These are phyloP conservation scores for Drosophila punjabiensis DNA, from an alignment of 1,140 invertebrate genomes.

Conservation along the genomic window DNA sequence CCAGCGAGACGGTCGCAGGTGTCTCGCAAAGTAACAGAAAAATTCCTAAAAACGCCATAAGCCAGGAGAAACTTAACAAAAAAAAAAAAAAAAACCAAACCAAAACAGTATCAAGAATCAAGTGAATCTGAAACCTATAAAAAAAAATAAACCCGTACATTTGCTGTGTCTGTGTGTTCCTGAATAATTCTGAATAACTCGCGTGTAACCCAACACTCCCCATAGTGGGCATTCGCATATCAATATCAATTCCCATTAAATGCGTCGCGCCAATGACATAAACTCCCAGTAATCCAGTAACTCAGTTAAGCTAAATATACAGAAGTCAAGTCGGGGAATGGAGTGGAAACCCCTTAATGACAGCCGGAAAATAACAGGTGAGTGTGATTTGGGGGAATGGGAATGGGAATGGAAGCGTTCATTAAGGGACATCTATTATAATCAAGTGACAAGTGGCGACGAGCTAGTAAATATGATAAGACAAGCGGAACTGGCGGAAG, in stretches of 20 bases:
- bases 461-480: conserved; percentile 4
- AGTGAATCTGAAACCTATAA: conserved; percentile 39
- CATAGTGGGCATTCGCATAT: conserved; percentile 52
- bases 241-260: conserved; percentile 48
- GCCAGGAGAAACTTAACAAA: conserved; percentile 9
- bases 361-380: conserved; percentile 53
- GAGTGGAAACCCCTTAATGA: conserved; percentile 33
- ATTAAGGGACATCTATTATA: conserved; percentile 31
- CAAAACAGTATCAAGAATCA: conserved; percentile 10
- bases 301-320: background rate
- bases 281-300: conserved; percentile 16
- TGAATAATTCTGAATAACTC: conserved; percentile 30
- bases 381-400: conserved; percentile 20
- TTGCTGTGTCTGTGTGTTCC: conserved; percentile 36
- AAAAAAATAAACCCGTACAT: conserved; percentile 11
- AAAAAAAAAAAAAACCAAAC: conserved; percentile 7
- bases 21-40: conserved; percentile 32
- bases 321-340: conserved; percentile 10
- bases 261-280: conserved; percentile 38
- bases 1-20: conserved; percentile 62
- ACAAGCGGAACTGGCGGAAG: conserved; percentile 3
- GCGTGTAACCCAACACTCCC: conserved; percentile 46
- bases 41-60: conserved; percentile 1
- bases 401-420: background rate
- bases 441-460: conserved; percentile 39